Evolutionary conservation across 2,888 invertebrate genomes (phyloP), one percentile per base, ranked within the genome.

Genomic region (Nomada flava): DNA sequence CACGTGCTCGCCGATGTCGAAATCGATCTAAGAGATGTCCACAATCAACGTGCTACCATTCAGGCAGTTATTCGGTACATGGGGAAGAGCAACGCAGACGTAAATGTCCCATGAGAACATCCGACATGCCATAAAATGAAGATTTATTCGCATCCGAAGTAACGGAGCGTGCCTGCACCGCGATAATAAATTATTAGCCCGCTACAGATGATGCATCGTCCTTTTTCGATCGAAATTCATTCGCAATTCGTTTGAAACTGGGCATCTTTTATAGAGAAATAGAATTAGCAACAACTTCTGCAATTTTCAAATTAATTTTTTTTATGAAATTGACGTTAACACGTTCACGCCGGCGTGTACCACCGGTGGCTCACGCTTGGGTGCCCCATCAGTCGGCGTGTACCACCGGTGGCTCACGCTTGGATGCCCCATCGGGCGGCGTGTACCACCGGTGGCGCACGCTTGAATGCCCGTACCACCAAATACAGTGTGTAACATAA

Each of bases 61-160:
- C 70, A 53, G 13, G 47, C 78, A 75, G 75, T 82, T 82, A 71
- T 75, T 71, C 55, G 67, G 71, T 50, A 79, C 79, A 76, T n/a
- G 72, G 76, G 60, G 59, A 50, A 69, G 64, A 72, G 74, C 53
- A 67, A 71, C 64, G 79, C 65, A 72, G 79, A 84, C 76, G 79
- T 80, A 82, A 86, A 86, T 85, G 84, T 85, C 83, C 83, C 84
- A 29, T 18, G 59, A 81, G 83, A 60, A 74, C 64, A 55, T 82
- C 73, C 80, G 82, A 57, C 63, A 68, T 59, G 77, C 82, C 72
- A 72, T 83, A 84, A 83, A 88, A 86, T 76, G 76, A 86, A 86
- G 87, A 90, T 89, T 89, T 88, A 88, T 86, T 77, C 72, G 84
- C 72, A 85, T 87, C 83, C 82, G 60, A 85, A 84, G 76, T 84